Evolutionary conservation across 37 sponge, comb jelly and placozoan genomes (phyloP).

Genomic region (Geodia barretti): DNA sequence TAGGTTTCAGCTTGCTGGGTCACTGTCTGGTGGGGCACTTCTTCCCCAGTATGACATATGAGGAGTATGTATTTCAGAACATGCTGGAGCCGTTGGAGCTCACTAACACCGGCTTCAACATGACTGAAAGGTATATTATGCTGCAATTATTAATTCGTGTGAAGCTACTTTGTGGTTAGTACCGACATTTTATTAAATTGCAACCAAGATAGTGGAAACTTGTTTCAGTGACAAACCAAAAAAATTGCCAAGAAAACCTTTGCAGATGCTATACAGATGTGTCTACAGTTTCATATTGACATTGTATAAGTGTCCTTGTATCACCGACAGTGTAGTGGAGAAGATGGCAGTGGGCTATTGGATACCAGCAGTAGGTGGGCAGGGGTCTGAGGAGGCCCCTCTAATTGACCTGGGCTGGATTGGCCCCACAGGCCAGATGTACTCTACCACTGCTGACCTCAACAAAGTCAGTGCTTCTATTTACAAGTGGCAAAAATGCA

Average conservation of each 20-base stretch:
- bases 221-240: no score
- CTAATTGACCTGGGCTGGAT: slow-evolving; percentile 64
- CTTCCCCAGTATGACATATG: slow-evolving; percentile 46
- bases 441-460: slow-evolving; percentile 60
- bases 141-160: no score
- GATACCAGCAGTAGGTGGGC: no score
- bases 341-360: slow-evolving; percentile 74
- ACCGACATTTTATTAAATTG: no score
- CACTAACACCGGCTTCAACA: slow-evolving; percentile 71
- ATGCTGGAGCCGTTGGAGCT: slow-evolving; percentile 62
- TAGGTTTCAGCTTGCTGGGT: slow-evolving; percentile 42
- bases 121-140: slow-evolving; percentile 54
- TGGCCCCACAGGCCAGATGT: slow-evolving; percentile 84
- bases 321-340: slow-evolving; percentile 30
- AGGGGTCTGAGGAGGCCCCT: slow-evolving; percentile 57
- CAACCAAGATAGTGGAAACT: no score
- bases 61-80: slow-evolving; percentile 54
- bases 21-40: slow-evolving; percentile 35
- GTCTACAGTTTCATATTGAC: no score
- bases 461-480: slow-evolving; percentile 49
- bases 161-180: no score
- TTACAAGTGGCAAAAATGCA: no score
- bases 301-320: no score
- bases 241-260: no score
- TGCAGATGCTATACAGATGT: no score